phyloP scores from a whole-genome alignment of 2,113 vertebrate genomes.

The Aviceda subcristata region DNA sequence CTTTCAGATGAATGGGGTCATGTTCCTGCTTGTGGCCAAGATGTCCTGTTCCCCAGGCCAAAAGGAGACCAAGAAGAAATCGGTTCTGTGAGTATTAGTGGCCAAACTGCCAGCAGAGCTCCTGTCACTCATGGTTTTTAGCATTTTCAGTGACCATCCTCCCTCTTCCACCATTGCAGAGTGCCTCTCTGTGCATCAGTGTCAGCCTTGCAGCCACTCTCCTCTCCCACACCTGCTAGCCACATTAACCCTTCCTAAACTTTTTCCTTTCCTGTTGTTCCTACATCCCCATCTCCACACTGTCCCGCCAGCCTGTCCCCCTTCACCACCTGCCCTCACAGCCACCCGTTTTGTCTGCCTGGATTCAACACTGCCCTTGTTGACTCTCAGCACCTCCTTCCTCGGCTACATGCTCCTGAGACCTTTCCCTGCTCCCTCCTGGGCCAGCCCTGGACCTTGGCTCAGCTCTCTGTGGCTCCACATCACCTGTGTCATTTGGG shows the following conservation, averaged over 20 bases:
- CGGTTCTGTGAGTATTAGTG: constrained; percentile 87
- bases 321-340: not conserved
- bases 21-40: constrained; percentile 92
- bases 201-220: not conserved
- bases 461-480: not conserved
- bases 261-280: not conserved
- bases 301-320: not conserved
- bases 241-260: constrained; percentile 15
- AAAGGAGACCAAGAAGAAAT: constrained; percentile 95
- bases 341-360: not conserved
- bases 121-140: not conserved
- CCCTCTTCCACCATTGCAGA: not conserved
- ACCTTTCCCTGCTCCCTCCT: not conserved
- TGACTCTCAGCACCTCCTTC: not conserved
- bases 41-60: constrained; percentile 90
- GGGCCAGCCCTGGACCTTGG: not conserved
- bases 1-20: constrained; percentile 89
- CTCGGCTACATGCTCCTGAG: not conserved
- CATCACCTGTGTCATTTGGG: not conserved
- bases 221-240: not conserved
- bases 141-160: constrained; percentile 4
- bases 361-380: not conserved
- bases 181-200: not conserved
- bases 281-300: rapidly evolving
- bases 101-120: not conserved